phyloP scores from a whole-genome alignment of 1,140 invertebrate species.

The Pemphigus obesinymphae region DNA sequence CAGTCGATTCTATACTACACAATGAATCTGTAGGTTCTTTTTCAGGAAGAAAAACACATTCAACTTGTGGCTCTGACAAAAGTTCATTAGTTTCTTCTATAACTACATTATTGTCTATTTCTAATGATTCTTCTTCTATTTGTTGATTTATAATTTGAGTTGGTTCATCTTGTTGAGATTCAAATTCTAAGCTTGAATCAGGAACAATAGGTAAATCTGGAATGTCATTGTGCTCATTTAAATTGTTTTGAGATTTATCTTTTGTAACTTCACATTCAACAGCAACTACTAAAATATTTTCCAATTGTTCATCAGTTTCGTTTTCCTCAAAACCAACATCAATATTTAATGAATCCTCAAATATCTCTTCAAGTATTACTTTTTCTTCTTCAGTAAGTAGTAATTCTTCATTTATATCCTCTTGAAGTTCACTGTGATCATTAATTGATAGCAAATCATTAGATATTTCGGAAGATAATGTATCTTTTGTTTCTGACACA shows the following conservation, averaged over 20 bases:
- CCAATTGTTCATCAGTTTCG: background rate
- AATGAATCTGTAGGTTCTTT: conserved; percentile 25
- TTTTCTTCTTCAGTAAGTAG: conserved; percentile 1
- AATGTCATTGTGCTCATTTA: background rate
- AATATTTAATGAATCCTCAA: background rate
- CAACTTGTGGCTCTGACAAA: background rate
- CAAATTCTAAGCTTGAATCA: conserved; percentile 10
- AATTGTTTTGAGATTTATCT: background rate
- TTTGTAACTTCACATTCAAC: background rate
- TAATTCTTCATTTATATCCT: background rate
- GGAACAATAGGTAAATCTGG: conserved; percentile 28
- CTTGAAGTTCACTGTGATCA: background rate
- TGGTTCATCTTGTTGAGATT: background rate
- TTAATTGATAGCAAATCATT: background rate
- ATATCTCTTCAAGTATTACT: background rate
- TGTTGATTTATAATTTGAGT: background rate
- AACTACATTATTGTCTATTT: background rate
- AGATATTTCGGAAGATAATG: conserved; percentile 6
- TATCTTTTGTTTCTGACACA: conserved; percentile 29
- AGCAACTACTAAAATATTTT: background rate
- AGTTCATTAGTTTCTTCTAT: background rate
- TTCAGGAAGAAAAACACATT: background rate
- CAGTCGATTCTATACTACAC: conserved; percentile 33
- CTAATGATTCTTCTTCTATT: background rate
- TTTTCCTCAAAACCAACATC: background rate